Base-by-base conservation (phyloP, 2,888 invertebrate genomes). In the Adelphocoris suturalis region DNA sequence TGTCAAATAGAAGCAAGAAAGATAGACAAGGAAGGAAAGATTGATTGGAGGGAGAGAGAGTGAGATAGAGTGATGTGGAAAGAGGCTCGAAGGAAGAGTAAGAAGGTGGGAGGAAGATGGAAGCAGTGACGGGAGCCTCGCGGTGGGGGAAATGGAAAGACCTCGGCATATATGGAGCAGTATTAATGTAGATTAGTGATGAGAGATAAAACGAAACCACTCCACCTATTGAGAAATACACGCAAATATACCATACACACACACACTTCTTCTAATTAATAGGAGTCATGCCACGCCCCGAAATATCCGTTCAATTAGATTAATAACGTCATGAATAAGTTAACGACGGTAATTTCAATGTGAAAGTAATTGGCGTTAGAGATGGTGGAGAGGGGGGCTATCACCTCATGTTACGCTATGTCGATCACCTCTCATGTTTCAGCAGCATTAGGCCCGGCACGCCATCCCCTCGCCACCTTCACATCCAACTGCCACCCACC, bases 261-360 rank as follows among this genome's bases (percentile, higher is more conserved):
- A 55, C 61, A 75, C 80, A 85, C 89, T 90, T 89, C 89, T 47
- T 48, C 90, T 90, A 90, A 90, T 90, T 90, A 90, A 89, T 88
- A 88, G 76, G 80, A 68, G 88, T 80, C 88, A 80, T 80, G 89
- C 89, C 90, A 90, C 90, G 86, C 86, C 89, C 90, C 68, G 47
- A 90, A 90, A 89, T 90, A 89, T 89, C 76, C 89, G 81, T 75
- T 90, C 90, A 90, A 90, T 90, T 90, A 90, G 87, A 90, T 90
- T 90, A 90, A 81, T 90, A 90, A 87, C 81, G 61, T 90, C 89
- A 61, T 90, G 90, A 80, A 90, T 90, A 90, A 87, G 87, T 90
- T 78, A 87, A 90, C 81, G 68, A 78, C 48, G 90, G 90, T 86
- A 81, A 90, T 90, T 89, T 89, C 84, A 85, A 89, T 88, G 78